Base-by-base conservation (phyloP, 2,888 invertebrate species). In the Drosophila sordidula region DNA sequence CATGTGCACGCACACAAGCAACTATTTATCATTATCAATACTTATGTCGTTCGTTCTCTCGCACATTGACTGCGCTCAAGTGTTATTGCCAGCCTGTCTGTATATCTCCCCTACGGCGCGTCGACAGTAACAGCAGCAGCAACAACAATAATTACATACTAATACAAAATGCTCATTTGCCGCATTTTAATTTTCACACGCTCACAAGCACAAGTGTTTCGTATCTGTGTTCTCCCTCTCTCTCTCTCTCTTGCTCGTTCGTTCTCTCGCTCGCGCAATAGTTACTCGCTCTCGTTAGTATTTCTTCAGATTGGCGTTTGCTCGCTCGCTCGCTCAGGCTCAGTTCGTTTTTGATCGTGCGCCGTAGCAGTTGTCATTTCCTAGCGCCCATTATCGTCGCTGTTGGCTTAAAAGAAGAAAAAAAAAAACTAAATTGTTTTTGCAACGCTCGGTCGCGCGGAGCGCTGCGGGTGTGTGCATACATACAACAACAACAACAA, bases 271-370 rank as follows among this genome's bases (percentile, higher is more conserved):
- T 39, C 36, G 41, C 39, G 46, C 36, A 36, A 32, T 16, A 9
- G 50, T 18, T 64, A 47, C 49, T 71, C 52, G 46, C 38, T 58
- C 38, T 58, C 32, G 54, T 55, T 52, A 39, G 38, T 25, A 34
- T 26, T 39, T 49, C 47, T 59, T 64, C 32, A 50, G 47, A 46
- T 70, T 70, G 55, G 51, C 39, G 41, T 38, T 56, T 36, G 51
- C 12, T 45, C 46, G 45, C 50, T 66, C 36, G 51, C 12, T 45
- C 46, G 45, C 50, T 68, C 36, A 38, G 56, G 49, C 56, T 69
- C 72, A 87, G 90, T 89, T 80, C 74, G 76, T 80, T 80, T 89
- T 81, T 66, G 84, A 84, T 89, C 90, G 89, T 82, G 86, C 72
- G 78, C 75, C 82, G 78, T 62, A 81, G 77, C 84, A 74, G 90